Base-by-base conservation (phyloP, 2,797 vertebrate genomes). In the Echiichthys vipera region DNA sequence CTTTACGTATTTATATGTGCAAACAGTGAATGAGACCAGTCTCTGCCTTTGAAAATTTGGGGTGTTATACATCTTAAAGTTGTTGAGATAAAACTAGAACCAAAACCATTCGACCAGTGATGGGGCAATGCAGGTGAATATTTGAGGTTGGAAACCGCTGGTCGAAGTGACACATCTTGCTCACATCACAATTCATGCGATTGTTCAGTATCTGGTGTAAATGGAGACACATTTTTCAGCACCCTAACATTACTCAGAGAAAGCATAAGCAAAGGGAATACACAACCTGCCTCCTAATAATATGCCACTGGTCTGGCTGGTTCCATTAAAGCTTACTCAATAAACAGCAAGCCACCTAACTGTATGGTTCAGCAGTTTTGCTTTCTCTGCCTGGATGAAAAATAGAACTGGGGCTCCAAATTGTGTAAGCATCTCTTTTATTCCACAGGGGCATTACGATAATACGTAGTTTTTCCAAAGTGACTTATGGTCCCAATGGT, bases 281-380 rank as follows among this genome's bases (percentile, higher is more conserved):
- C n/a, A 51, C 49, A 71, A 22, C 39, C 65, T 14, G 46, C 27
- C 5, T 75, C 47, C 63, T 65, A 71, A 65, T 83, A 59, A 70
- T 9, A 68, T 43, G 37, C 74, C 57, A 58, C 67, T 7, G 58
- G 20, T 66, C 61, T 36, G 17, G 50, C 27, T 56, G 63, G 46
- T 64, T 71, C 70, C 67, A 79, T 78, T 88, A 74, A 74, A 72
- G 77, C 58, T 43, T 42, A 45, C 80, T 83, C 61, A 65, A 84
- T 73, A 76, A 80, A 77, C 45, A 73, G 34, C 11, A 17, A 56
- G 47, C 50, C 36, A 51, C 58, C 20, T 25, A 74, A 80, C 29
- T 71, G 61, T 54, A 18, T 7, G 9, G 1, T 66, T 80, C 83
- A 84, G 87, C 79, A 71, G 56, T 82, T 83, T 46, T 65, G 29